Conservation (phyloP, 2,797 vertebrate species). For the Balearica regulorum region DNA sequence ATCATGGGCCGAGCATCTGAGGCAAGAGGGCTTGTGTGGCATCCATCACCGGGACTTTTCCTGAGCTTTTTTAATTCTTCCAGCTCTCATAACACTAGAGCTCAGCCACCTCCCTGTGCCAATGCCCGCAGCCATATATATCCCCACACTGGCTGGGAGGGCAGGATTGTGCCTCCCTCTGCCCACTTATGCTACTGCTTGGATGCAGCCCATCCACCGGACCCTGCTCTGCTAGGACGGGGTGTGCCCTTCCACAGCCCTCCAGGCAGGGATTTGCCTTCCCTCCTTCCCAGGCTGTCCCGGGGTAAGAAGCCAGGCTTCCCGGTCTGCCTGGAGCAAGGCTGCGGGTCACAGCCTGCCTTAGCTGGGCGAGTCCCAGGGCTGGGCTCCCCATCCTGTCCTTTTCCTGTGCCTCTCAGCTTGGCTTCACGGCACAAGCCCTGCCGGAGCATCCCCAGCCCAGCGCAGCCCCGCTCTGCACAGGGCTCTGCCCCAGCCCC, state of each 20-base stretch:
- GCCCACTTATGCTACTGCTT: fast-evolving
- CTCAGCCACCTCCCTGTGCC: neutral
- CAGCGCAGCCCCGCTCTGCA: neutral
- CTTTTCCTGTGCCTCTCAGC: neutral
- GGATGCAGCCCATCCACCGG: neutral
- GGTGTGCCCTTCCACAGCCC: neutral
- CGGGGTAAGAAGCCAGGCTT: neutral
- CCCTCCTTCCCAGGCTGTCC: neutral
- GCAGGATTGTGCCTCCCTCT: neutral
- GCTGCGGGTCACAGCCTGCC: neutral
- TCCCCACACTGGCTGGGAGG: neutral
- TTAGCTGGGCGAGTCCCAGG: neutral
- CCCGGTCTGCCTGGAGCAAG: neutral
- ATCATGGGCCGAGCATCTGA: neutral
- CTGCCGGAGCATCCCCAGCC: neutral
- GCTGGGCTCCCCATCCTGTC: no score
- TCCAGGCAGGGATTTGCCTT: neutral
- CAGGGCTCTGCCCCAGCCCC: fast-evolving
- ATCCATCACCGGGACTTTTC: neutral
- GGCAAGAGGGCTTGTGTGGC: neutral
- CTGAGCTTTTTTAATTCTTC: neutral
- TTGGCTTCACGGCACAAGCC: fast-evolving
- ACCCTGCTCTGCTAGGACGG: neutral
- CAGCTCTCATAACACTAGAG: neutral
- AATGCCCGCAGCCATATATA: fast-evolving